A percentile compares a stretch with the other conserved stretches of the same genome.
These are phyloP conservation scores for Falco naumanni DNA, from an alignment of 2,797 vertebrate species.

Conservation along the genomic window DNA sequence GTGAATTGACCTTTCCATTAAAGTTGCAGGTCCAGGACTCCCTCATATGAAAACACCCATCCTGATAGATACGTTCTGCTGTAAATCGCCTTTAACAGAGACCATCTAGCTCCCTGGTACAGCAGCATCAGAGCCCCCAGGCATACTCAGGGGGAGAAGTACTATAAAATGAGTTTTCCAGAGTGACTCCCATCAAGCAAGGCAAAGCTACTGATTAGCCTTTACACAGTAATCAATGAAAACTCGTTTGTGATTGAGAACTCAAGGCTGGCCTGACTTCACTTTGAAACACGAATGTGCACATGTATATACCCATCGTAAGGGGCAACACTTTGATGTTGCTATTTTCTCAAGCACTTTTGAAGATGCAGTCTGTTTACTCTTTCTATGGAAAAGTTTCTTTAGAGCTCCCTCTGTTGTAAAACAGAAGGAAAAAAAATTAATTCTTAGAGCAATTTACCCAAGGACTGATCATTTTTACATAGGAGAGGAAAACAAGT, in stretches of 20 bases:
- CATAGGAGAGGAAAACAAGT: background rate
- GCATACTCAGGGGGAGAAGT: background rate
- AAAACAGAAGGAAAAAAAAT: background rate
- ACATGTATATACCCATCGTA: accelerated
- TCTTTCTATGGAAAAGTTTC: background rate
- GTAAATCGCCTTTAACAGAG: background rate
- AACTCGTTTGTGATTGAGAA: background rate
- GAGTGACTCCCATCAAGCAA: background rate
- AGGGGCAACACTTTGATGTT: background rate
- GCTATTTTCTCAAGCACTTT: background rate
- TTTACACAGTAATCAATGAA: background rate
- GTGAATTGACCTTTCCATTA: background rate
- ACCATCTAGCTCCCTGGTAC: background rate
- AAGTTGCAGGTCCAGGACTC: background rate
- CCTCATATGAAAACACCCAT: background rate
- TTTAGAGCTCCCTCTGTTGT: conserved; percentile 68
- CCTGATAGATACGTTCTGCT: background rate
- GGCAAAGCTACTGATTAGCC: background rate
- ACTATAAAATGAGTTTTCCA: background rate
- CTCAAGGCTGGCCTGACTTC: background rate
- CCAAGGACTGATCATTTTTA: background rate
- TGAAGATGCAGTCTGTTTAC: background rate
- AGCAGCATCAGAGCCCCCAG: background rate
- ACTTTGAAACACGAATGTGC: background rate
- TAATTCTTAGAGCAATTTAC: background rate